Evolutionary conservation across 1,140 invertebrate genomes (phyloP), one percentile per base, ranked within the genome.

Genomic region (Drosophila cardini): DNA sequence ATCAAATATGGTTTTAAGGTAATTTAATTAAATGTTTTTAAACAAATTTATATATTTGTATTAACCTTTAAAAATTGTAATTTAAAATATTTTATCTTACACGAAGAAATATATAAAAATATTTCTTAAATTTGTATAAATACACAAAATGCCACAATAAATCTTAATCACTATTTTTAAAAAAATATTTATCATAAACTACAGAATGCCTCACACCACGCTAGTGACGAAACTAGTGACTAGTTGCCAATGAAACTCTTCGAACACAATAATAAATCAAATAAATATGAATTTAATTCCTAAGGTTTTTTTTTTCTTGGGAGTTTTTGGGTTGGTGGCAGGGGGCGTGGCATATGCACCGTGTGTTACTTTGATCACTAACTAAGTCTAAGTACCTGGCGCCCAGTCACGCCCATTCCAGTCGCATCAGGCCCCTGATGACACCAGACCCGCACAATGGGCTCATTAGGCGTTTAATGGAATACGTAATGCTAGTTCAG

Each of bases 391-490:
- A 75, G 72, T 77, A 82, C 80, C 80, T 82, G 80, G 46, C 56
- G 48, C 18, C 53, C 30, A 13, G 30, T 38, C 57, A 60, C 65
- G 78, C 63, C 78, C 73, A 50, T 2, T 16, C 18, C 16, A 21
- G 18, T 16, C 18, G 10, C 53, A 26, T 36, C 32, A n/a, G 34
- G 50, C 67, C 70, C 70, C 70, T 72, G 70, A 72, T 72, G 70
- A 70, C 60, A 45, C 67, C 67, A 53, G 50, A 34, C 13, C 32
- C 32, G 64, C 69, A 80, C 80, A 89, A 87, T 87, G 85, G 84
- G 63, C 84, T 87, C 84, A 87, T 87, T 87, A 87, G 80, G 65
- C 84, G 80, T 89, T 89, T 89, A 87, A 87, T 87, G 84, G 84
- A 89, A 87, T 87, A 87, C 78, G 77, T 87, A 87, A 87, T 87